Conservation (phyloP, 2,888 invertebrate genomes). For the Acronicta leporina region DNA sequence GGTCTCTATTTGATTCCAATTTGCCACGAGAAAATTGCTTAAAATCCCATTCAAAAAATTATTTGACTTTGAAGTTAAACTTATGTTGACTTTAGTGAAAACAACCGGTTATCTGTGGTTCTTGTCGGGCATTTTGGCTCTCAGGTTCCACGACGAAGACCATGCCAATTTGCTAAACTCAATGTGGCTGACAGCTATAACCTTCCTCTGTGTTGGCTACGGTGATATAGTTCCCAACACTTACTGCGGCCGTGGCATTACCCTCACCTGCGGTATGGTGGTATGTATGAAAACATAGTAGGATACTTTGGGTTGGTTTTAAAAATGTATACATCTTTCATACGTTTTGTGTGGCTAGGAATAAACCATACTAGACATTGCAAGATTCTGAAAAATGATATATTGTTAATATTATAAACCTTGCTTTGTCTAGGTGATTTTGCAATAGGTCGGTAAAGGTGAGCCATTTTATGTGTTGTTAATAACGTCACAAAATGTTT, state of each 20-base stretch:
- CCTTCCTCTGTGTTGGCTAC: slow-evolving; percentile 99
- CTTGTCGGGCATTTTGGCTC: slow-evolving; percentile 89
- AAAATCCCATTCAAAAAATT: slow-evolving; percentile 34
- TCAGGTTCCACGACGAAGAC: slow-evolving; percentile 99
- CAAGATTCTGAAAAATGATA: slow-evolving; percentile 63
- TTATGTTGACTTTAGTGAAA: slow-evolving; percentile 56
- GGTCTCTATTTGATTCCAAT: slow-evolving; percentile 57
- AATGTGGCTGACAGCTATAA: slow-evolving; percentile 99
- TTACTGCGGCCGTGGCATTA: slow-evolving; percentile 99
- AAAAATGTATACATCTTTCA: slow-evolving; percentile 58
- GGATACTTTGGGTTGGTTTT: slow-evolving; percentile 76
- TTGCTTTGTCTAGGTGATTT: slow-evolving; percentile 77
- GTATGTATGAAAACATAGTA: slow-evolving; percentile 92
- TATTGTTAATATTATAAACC: slow-evolving; percentile 39
- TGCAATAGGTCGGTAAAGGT: slow-evolving; percentile 82
- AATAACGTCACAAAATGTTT: slow-evolving; percentile 67
- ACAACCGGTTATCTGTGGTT: slow-evolving; percentile 85
- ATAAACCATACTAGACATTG: slow-evolving; percentile 67
- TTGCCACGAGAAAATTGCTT: slow-evolving; percentile 43
- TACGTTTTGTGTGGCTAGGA: slow-evolving; percentile 60
- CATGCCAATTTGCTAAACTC: slow-evolving; percentile 99
- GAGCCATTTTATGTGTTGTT: slow-evolving; percentile 88
- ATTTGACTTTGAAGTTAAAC: slow-evolving; percentile 44
- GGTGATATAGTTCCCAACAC: slow-evolving; percentile 99
- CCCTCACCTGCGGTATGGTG: slow-evolving; percentile 99